Evolutionary conservation across 2,797 vertebrate genomes (phyloP).

Genomic region (Phoebastria nigripes): DNA sequence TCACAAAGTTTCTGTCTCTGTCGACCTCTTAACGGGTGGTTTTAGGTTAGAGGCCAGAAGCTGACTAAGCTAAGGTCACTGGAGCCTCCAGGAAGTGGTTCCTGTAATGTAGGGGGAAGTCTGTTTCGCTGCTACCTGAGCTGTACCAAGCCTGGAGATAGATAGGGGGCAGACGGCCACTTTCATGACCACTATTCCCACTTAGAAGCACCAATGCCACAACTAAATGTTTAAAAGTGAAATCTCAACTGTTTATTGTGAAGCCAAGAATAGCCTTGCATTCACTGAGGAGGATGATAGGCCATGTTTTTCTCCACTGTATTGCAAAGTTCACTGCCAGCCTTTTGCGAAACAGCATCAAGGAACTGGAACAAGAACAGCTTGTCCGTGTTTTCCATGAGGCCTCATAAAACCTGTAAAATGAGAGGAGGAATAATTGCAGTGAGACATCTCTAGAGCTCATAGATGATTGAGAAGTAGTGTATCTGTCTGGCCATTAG

Average conservation of each 20-base stretch:
- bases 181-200: not conserved
- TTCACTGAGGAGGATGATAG: not conserved
- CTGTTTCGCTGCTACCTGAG: not conserved
- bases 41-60: not conserved
- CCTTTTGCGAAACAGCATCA: not conserved
- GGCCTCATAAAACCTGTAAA: constrained; percentile 1
- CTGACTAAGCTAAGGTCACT: not conserved
- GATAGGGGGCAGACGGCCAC: fast-evolving
- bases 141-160: not conserved
- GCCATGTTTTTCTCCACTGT: not conserved
- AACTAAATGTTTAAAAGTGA: not conserved
- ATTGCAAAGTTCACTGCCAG: not conserved
- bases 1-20: not conserved
- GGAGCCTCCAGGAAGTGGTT: not conserved
- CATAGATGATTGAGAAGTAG: not conserved
- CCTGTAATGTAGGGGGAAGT: not conserved
- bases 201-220: not conserved
- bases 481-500: not conserved
- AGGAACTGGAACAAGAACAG: not conserved
- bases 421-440: not conserved
- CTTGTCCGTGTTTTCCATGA: not conserved
- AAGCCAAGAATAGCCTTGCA: not conserved
- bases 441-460: not conserved
- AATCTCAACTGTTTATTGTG: not conserved
- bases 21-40: not conserved